A percentile compares a stretch with the other conserved stretches of the same genome.
Evolutionary conservation across 2,888 invertebrate genomes (phyloP).

Genomic region (Pristionchus mayeri): DNA sequence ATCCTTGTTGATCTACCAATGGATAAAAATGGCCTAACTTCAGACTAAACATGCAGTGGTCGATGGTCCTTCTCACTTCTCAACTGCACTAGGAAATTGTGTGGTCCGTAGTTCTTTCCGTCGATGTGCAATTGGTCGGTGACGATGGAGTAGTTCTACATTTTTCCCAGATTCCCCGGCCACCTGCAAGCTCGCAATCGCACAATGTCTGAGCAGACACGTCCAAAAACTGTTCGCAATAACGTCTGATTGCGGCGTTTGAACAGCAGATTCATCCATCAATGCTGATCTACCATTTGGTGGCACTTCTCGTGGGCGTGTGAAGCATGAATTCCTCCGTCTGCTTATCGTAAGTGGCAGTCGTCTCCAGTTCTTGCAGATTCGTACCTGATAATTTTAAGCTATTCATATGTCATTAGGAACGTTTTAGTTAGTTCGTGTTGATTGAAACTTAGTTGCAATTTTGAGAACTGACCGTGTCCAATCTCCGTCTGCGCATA

Average conservation of each 20-base stretch:
- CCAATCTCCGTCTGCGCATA: conserved; percentile 97
- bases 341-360: conserved; percentile 88
- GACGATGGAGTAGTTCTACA: conserved; percentile 81
- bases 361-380: conserved; percentile 92
- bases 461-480: conserved; percentile 80
- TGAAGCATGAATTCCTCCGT: conserved; percentile 90
- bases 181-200: conserved; percentile 81
- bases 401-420: too few species aligned
- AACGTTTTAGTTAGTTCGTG: too few species aligned
- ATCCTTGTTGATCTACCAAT: too few species aligned
- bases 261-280: too few species aligned
- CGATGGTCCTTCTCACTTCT: not conserved
- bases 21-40: too few species aligned
- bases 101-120: conserved; percentile 79
- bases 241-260: too few species aligned
- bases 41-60: conserved; percentile 73
- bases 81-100: conserved; percentile 2
- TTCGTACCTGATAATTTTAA: conserved; percentile 82
- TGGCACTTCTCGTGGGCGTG: conserved; percentile 89
- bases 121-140: conserved; percentile 82
- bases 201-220: not conserved
- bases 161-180: conserved; percentile 96
- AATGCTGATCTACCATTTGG: conserved; percentile 58
- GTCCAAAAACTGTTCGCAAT: too few species aligned
- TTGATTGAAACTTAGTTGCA: too few species aligned